Conservation (phyloP, 2,797 vertebrate genomes). For the Crocodylus rhombifer region DNA sequence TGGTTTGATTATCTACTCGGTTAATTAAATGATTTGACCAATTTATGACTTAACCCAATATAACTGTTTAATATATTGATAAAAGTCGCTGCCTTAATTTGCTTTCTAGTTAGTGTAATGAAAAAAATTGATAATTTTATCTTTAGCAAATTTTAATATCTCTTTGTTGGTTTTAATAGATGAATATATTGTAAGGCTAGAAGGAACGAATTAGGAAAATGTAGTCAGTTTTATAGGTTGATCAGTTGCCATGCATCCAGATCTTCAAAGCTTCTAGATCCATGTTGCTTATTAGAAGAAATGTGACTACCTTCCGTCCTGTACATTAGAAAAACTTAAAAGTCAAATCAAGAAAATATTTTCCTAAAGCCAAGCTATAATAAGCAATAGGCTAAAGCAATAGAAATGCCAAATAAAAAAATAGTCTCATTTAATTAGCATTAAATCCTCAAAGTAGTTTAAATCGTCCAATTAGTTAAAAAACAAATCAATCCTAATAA, state of each 20-base stretch:
- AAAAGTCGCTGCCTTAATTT: not conserved
- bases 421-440: too few relatives aligned
- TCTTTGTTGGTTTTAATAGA: not conserved
- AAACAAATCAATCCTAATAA: too few relatives aligned
- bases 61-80: not conserved
- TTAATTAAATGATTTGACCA: not conserved
- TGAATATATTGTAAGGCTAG: not conserved
- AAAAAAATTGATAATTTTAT: not conserved
- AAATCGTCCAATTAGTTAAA: too few relatives aligned
- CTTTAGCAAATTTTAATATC: not conserved
- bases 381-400: too few relatives aligned
- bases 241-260: accelerated
- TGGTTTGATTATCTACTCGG: not conserved
- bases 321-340: too few relatives aligned
- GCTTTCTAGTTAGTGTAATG: not conserved
- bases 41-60: not conserved
- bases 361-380: too few relatives aligned
- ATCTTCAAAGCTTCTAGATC: not conserved
- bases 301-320: too few relatives aligned
- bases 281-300: too few relatives aligned
- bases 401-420: too few relatives aligned
- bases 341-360: too few relatives aligned
- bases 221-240: not conserved
- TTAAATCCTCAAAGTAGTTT: too few relatives aligned
- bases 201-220: not conserved